These are phyloP conservation scores for Rotaria socialis DNA, from an alignment of 2,888 invertebrate genomes.

Conservation along the genomic window DNA sequence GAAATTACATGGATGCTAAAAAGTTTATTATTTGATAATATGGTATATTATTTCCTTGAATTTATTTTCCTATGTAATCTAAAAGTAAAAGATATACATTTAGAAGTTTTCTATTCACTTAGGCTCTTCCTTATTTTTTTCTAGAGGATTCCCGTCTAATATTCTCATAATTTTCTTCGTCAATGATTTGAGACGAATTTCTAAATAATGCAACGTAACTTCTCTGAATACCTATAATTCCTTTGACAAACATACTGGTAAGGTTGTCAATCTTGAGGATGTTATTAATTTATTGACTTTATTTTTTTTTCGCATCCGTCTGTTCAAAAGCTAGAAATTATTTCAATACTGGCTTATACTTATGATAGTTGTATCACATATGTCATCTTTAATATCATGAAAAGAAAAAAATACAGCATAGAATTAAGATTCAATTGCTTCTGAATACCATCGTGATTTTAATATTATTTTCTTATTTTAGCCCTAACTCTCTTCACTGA, in stretches of 20 bases:
- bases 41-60: background rate
- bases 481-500: background rate
- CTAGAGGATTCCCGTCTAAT: too few relatives aligned
- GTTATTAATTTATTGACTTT: too few relatives aligned
- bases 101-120: too few relatives aligned
- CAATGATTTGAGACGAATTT: too few relatives aligned
- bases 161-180: too few relatives aligned
- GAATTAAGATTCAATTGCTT: background rate
- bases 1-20: background rate
- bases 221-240: too few relatives aligned
- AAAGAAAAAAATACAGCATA: background rate
- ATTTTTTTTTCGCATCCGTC: background rate
- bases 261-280: too few relatives aligned
- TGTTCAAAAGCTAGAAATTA: background rate
- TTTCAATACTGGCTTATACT: background rate
- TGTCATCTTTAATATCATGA: background rate
- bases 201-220: too few relatives aligned
- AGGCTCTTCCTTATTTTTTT: too few relatives aligned
- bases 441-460: background rate
- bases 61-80: background rate
- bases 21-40: background rate
- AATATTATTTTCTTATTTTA: background rate
- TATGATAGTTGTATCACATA: background rate
- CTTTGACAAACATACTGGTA: too few relatives aligned
- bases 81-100: too few relatives aligned